Conservation (phyloP, 2,113 vertebrate genomes). For the Brachyhypopomus occidentalis region DNA sequence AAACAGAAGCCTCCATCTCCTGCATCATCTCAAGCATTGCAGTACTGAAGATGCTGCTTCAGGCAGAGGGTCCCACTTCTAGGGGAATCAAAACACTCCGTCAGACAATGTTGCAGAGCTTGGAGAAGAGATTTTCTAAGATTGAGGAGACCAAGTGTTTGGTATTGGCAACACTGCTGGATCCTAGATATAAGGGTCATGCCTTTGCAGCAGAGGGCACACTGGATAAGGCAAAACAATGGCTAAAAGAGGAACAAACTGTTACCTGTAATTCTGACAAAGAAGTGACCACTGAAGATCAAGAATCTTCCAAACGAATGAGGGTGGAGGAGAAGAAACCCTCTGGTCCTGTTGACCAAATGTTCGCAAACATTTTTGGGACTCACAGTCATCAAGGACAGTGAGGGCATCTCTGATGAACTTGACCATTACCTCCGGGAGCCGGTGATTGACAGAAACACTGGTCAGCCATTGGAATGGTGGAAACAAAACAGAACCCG, state of each 20-base stretch:
- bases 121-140: neutral
- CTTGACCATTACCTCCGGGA: too few species aligned
- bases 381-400: neutral
- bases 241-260: too few species aligned
- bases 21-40: too few species aligned
- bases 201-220: neutral
- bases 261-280: neutral
- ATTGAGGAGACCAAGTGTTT: constrained; percentile 12
- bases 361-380: neutral
- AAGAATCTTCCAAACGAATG: neutral
- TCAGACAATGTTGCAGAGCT: constrained; percentile 28
- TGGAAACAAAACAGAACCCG: too few species aligned
- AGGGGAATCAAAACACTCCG: constrained; percentile 10
- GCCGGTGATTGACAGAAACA: too few species aligned
- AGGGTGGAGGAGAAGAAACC: neutral
- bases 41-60: constrained; percentile 14
- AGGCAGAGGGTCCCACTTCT: neutral
- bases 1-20: neutral
- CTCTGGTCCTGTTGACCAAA: neutral
- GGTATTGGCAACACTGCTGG: constrained; percentile 25
- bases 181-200: neutral
- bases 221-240: too few species aligned
- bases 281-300: neutral
- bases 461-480: too few species aligned
- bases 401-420: neutral